phyloP scores from a whole-genome alignment of 2,888 invertebrate genomes.

The Eristalis intricaria region DNA sequence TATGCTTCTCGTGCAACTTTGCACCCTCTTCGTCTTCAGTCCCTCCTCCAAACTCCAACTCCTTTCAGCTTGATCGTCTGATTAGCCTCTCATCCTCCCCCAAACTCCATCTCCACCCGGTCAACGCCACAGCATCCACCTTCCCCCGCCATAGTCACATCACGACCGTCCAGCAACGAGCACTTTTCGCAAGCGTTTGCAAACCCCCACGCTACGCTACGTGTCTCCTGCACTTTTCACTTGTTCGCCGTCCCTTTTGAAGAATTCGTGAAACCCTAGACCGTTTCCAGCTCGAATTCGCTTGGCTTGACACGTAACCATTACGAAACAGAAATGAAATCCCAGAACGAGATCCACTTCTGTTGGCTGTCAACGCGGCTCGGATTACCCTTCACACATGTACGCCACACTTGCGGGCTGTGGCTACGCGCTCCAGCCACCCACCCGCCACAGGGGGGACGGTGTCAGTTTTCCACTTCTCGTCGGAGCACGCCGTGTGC shows the following conservation, averaged over 20 bases:
- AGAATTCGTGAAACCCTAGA: slow-evolving; percentile 35
- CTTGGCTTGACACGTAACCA: slow-evolving; percentile 49
- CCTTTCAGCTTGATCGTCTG: too few species aligned
- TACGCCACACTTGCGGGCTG: background rate
- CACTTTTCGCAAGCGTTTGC: background rate
- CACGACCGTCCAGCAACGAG: background rate
- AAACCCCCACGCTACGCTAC: background rate
- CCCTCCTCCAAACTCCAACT: too few species aligned
- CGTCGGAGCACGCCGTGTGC: background rate
- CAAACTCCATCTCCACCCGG: too few species aligned
- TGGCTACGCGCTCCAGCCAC: background rate
- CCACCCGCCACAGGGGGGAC: background rate
- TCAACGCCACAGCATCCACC: too few species aligned
- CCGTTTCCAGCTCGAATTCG: slow-evolving; percentile 7
- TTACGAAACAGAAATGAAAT: slow-evolving; percentile 53
- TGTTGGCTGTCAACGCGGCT: slow-evolving; percentile 24
- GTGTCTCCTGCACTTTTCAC: background rate
- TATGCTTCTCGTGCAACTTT: too few species aligned
- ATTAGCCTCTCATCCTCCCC: too few species aligned
- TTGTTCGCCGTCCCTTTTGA: background rate
- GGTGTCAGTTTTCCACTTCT: background rate
- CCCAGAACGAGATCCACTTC: slow-evolving; percentile 43
- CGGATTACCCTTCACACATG: slow-evolving; percentile 23
- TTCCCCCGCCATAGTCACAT: background rate
- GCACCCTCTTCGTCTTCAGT: too few species aligned